Evolutionary conservation across 2,888 invertebrate species (phyloP), one percentile per base, ranked within the genome.

Genomic region (Parnassius orleans): DNA sequence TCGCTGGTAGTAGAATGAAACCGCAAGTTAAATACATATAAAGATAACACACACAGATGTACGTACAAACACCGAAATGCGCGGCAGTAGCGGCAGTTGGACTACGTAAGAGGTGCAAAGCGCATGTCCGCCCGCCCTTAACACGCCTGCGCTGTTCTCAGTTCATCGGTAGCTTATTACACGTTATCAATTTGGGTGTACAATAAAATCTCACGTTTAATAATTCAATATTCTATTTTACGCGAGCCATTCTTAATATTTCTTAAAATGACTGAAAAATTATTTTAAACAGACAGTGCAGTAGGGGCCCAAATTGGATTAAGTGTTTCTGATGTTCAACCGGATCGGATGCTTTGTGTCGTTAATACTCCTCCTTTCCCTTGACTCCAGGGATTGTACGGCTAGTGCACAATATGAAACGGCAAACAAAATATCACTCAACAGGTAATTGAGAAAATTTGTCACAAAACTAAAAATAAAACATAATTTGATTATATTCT

Each of bases 281-380:
- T 72, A 69, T 67, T 65, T 70, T 76, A 70, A 65, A 68, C 62
- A 63, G 53, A 63, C 65, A 66, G 71, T 68, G 65, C 43, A 67
- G 63, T 72, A 71, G 66, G 68, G 69, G 74, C 76, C 76, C 72
- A 78, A 75, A 72, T 73, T 71, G 69, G 66, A 72, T 71, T 72
- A 79, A 76, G 82, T 83, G 81, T 78, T 80, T 89, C 90, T 88
- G 83, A 91, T 91, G 91, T 90, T 79, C 85, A 83, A 86, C 83
- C 81, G 80, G 74, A 76, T 79, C 72, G 76, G 81, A 72, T 72
- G 77, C 55, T 76, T 79, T 64, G 78, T 83, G 68, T 77, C 86
- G 67, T 71, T 89, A 64, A 74, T 90, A 66, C 76, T 91, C 67
- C 75, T 88, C 64, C 73, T 89, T 74, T 87, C 80, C 73, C 80